Evolutionary conservation across 2,888 invertebrate genomes (phyloP).

Genomic region (Ctenicera cuprea): DNA sequence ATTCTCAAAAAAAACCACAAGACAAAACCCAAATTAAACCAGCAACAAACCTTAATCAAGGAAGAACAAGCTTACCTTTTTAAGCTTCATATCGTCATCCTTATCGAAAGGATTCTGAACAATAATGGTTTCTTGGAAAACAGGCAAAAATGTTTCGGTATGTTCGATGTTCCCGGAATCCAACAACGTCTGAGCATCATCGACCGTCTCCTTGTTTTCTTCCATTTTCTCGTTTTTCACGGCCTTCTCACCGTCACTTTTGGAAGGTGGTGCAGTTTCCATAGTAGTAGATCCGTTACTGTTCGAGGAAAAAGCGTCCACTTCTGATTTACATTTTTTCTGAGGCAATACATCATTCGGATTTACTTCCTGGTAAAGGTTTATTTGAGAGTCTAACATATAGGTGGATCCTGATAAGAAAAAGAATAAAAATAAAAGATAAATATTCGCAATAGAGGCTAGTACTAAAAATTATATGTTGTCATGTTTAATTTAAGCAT

Average conservation of each 20-base stretch:
- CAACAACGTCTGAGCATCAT: conserved; percentile 36
- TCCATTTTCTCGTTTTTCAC: conserved; percentile 47
- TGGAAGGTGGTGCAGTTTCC: conserved; percentile 1
- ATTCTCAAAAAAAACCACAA: background rate
- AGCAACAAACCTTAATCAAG: background rate
- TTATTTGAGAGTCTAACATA: conserved; percentile 41
- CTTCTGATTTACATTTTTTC: conserved; percentile 49
- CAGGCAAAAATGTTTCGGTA: conserved; percentile 55
- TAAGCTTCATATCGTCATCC: conserved; percentile 62
- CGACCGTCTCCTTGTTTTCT: conserved; percentile 39
- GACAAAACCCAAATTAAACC: conserved; percentile 7
- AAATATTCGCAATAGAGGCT: background rate
- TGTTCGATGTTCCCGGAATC: conserved; percentile 39
- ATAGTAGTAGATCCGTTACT: background rate
- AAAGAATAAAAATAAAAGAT: background rate
- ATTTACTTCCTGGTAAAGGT: conserved; percentile 43
- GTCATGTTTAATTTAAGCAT: no score
- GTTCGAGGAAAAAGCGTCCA: conserved; percentile 21
- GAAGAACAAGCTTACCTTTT: conserved; percentile 59
- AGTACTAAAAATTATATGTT: no score
- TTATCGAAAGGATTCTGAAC: conserved; percentile 59
- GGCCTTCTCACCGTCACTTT: conserved; percentile 32
- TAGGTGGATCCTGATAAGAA: conserved; percentile 42
- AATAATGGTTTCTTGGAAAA: conserved; percentile 58
- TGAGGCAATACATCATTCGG: conserved; percentile 34